Conservation (phyloP, 2,888 invertebrate species). For the Unio delphinus region DNA sequence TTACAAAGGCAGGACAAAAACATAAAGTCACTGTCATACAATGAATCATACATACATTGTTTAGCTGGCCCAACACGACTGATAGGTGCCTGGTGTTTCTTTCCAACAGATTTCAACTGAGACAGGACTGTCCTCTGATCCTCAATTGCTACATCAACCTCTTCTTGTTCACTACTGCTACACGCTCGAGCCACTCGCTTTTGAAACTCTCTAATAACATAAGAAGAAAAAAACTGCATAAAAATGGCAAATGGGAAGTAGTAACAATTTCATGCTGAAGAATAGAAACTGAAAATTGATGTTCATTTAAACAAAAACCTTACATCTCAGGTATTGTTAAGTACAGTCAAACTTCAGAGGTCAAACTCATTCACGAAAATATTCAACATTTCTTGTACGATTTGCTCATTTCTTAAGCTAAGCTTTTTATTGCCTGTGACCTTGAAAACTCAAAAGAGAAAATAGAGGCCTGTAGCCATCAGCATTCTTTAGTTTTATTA, state of each 20-base stretch:
- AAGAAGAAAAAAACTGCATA: neutral
- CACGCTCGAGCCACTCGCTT: slow-evolving; percentile 77
- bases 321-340: too few relatives aligned
- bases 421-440: too few relatives aligned
- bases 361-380: too few relatives aligned
- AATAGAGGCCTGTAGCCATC: too few relatives aligned
- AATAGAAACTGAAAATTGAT: neutral
- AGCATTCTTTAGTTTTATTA: too few relatives aligned
- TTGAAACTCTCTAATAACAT: slow-evolving; percentile 80
- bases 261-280: neutral
- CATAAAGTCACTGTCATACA: neutral
- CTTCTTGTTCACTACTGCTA: slow-evolving; percentile 71
- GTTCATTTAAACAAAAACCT: too few relatives aligned
- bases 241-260: neutral
- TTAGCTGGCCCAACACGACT: slow-evolving; percentile 61
- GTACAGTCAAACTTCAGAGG: too few relatives aligned
- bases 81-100: slow-evolving; percentile 76
- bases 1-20: too few relatives aligned
- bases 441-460: too few relatives aligned
- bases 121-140: slow-evolving; percentile 85
- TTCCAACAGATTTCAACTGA: slow-evolving; percentile 80
- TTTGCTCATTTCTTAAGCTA: too few relatives aligned
- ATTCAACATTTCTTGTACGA: too few relatives aligned
- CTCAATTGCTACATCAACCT: slow-evolving; percentile 77
- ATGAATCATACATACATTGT: slow-evolving; percentile 31